Base-by-base conservation (phyloP, 2,113 vertebrate species). In the Girardinichthys multiradiatus region DNA sequence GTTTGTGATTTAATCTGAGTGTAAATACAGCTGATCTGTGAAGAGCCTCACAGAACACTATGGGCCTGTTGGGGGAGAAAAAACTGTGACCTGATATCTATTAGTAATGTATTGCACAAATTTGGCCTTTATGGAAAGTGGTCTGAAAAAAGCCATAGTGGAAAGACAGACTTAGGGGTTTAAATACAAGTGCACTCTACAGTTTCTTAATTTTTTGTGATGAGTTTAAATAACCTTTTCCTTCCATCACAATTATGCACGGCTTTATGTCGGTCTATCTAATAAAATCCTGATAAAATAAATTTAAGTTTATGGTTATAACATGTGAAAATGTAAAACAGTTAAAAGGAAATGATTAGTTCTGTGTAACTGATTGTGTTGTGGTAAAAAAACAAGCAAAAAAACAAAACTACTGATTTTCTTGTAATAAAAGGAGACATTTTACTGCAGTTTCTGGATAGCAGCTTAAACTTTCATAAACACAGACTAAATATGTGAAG, bases 401-500 rank as follows among this genome's bases (percentile, higher is more conserved):
- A 26, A 12, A 17, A n/a, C n/a, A n/a, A n/a, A n/a, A n/a, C n/a
- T n/a, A n/a, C 10, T 35, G 2, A n/a, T 10, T 54, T 24, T n/a
- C 24, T 54, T n/a, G 48, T 54, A n/a, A 42, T 9, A 35, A 15
- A 57, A 42, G 12, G 30, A n/a, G 17, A 10, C 17, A 14, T 19
- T 45, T 60, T 30, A 1, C 1, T 51, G 61, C 21, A 39, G 30
- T 69, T 67, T 69, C 26, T 30, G 42, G 31, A 63, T 24, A 27
- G 59, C 57, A 51, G 48, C 11, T 4, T 57, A 67, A 74, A 81
- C 80, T 84, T 84, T 76, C 77, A 69, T 79, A 73, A 89, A 87
- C 81, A 85, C 74, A 79, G 77, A 89, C 79, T 59, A 51, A 39
- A 81, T 74, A 79, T 83, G 82, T 86, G 65, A 74, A 70, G 80